These are phyloP conservation scores for Polypterus bichir DNA, from an alignment of 2,113 vertebrate species.

Conservation along the genomic window DNA sequence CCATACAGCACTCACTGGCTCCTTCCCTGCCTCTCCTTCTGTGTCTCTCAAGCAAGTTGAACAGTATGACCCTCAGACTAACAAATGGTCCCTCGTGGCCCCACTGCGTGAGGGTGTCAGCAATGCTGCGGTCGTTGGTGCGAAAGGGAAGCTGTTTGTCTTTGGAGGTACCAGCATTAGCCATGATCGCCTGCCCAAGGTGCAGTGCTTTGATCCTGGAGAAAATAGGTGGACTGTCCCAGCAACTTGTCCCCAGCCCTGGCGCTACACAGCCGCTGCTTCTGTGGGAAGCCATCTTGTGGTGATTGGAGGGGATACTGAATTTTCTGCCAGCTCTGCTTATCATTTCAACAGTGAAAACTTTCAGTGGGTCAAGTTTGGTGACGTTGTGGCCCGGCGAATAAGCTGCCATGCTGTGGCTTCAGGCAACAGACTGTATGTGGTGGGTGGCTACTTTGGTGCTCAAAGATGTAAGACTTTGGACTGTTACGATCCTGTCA, in stretches of 20 bases:
- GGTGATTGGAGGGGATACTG: slow-evolving; percentile 64
- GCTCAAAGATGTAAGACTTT: slow-evolving; percentile 65
- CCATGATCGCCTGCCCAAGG: slow-evolving; percentile 62
- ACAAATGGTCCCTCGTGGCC: slow-evolving; percentile 67
- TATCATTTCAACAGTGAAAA: slow-evolving; percentile 72
- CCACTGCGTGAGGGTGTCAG: slow-evolving; percentile 66
- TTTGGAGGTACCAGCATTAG: slow-evolving; percentile 69
- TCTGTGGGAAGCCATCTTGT: slow-evolving; percentile 60
- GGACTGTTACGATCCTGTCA: slow-evolving; percentile 67
- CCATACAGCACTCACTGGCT: slow-evolving; percentile 59
- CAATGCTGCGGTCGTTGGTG: slow-evolving; percentile 65
- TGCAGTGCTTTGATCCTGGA: slow-evolving; percentile 64
- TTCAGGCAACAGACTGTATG: slow-evolving; percentile 62
- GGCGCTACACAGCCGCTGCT: slow-evolving; percentile 67
- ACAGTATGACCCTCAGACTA: slow-evolving; percentile 65
- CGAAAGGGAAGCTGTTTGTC: slow-evolving; percentile 67
- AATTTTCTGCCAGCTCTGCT: slow-evolving; percentile 67
- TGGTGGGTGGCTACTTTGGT: slow-evolving; percentile 68
- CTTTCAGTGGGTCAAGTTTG: slow-evolving; percentile 68
- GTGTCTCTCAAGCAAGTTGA: slow-evolving; percentile 71
- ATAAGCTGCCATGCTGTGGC: slow-evolving; percentile 71
- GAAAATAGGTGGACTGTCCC: slow-evolving; percentile 64
- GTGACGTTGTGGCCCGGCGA: slow-evolving; percentile 55
- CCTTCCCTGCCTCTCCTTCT: slow-evolving; percentile 65
- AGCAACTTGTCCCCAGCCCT: slow-evolving; percentile 58